Evolutionary conservation across 2,888 invertebrate genomes (phyloP), one percentile per base, ranked within the genome.

Genomic region (Synergus laeviventris): DNA sequence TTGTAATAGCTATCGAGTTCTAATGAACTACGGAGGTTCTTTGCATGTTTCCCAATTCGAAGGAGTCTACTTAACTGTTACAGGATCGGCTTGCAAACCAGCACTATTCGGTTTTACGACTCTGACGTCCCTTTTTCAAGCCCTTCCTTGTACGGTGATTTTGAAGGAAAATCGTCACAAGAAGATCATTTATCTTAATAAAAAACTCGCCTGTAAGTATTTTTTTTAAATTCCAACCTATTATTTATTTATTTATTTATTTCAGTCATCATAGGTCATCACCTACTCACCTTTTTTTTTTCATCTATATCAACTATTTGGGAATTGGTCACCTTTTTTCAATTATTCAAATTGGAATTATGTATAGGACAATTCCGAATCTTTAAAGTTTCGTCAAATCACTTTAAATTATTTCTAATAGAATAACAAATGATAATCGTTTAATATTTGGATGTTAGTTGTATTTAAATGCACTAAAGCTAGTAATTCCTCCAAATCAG

Each of bases 121-220:
- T 12, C 78, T 93, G 1, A 85, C 88, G n/a, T 90, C 92, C 3
- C 87, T 94, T 64, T 89, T 94, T 9, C 91, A 92, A 82, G 91
- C 93, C 9, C 88, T 94, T 18, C 91, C 93, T 11, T 93, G 93
- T 79, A 92, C 93, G 2, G 92, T 93, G 5, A 86, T 88, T n/a
- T 82, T 92, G n/a, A 88, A 89, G 81, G 88, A 91, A 7, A 87
- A 89, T 56, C 87, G 89, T 2, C 87, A 87, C 56, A 91, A 91
- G 78, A 92, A 92, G 75, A 87, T 92, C 16, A 88, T 93, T 64
- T 89, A 91, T 21, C 89, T 93, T 12, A 93, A 93, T 83, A 92
- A 90, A 77, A 91, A 92, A 81, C 87, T 93, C 74, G 87, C 91
- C 78, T 91, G 92, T 92, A 86, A 83, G 88, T 86, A 45, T 38